A percentile compares a stretch with the other conserved stretches of the same genome.
Conservation (phyloP, 2,113 vertebrate genomes). For the Pampusana beccarii region DNA sequence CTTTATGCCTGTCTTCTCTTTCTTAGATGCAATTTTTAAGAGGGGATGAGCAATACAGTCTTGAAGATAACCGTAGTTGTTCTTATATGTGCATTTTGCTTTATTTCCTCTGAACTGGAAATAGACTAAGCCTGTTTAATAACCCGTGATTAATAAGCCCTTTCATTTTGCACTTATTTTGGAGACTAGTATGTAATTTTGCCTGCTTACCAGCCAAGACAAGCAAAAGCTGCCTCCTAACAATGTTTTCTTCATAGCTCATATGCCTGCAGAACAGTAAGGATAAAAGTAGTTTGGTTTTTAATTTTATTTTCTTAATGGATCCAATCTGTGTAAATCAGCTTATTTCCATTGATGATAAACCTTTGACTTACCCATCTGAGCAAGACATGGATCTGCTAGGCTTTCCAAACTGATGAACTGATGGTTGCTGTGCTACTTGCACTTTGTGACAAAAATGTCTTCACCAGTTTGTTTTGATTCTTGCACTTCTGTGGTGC, state of each 20-base stretch:
- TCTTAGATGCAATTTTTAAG: not conserved
- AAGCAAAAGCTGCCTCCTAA: not conserved
- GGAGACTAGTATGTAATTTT: not conserved
- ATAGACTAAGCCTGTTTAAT: not conserved
- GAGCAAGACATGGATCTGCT: not conserved
- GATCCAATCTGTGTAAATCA: not conserved
- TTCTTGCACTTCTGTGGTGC: not conserved
- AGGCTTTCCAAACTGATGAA: not conserved
- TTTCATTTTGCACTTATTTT: not conserved
- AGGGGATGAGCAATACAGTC: not conserved
- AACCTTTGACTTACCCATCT: not conserved
- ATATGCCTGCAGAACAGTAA: not conserved
- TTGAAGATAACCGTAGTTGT: not conserved
- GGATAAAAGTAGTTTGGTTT: not conserved
- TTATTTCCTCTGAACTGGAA: not conserved
- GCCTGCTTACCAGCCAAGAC: not conserved
- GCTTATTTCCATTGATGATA: not conserved
- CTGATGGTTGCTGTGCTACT: not conserved
- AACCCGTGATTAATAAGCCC: not conserved
- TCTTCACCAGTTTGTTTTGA: not conserved
- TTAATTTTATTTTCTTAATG: not conserved
- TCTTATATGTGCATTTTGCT: not conserved
- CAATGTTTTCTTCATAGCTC: not conserved
- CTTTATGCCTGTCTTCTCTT: not conserved
- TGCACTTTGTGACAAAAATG: not conserved